Base-by-base conservation (phyloP, 2,797 vertebrate species). In the Eulemur coronatus region DNA sequence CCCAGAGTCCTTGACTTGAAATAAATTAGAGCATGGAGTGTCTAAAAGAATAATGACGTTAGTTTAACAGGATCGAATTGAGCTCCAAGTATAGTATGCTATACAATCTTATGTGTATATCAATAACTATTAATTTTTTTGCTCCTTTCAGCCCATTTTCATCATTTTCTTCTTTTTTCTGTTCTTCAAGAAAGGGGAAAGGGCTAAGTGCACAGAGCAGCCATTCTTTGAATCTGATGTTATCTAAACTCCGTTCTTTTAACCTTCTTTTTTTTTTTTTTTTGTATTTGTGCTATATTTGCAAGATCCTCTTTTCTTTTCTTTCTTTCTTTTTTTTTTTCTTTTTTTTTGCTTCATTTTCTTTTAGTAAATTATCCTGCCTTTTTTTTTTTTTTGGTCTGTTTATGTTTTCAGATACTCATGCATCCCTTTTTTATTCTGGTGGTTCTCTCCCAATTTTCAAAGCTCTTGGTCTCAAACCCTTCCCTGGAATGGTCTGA, bases 51-150 rank as follows among this genome's bases (percentile, higher is more conserved):
- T 30, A 30, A 18, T 46, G 26, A 30, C 30, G 2, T 12, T 38
- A 50, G n/a, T 38, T 70, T 50, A 46, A 2, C 59, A 18, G 1
- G 18, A 12, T 18, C 22, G 85, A 61, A 24, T 11, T 7, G 17
- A 67, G 4, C 65, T n/a, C 48, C 18, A 10, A 9, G 33, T 41
- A 20, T 7, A 12, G 41, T 2, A 5, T 61, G 38, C 78, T 26
- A 0, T 7, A 4, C 10, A 26, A 18, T 18, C 69, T 88, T 28
- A 33, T 13, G 0, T 15, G 2, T 12, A 3, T 11, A 7, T 80
- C n/a, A 50, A 2, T 43, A 3, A 0, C 26, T 46, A 0, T 28
- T 41, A 76, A 30, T 69, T 69, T 26, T 35, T 28, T 28, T 59
- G 33, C 35, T 52, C 10, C 22, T 26, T 2, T 26, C 9, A 43